Evolutionary conservation across 2,888 invertebrate species (phyloP).

Genomic region (Hypomecis punctinalis): DNA sequence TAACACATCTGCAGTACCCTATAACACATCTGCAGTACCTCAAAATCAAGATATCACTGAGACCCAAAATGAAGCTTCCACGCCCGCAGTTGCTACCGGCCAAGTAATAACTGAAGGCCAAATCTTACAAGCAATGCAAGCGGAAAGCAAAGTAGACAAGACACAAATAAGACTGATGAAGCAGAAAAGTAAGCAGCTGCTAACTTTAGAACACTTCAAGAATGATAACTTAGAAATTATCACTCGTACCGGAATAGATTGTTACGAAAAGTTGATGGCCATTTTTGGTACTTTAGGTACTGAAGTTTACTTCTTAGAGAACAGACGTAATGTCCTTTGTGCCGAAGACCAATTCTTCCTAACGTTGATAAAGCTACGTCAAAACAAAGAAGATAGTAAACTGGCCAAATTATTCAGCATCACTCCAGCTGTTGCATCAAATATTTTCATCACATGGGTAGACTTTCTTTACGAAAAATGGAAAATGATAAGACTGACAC

Average conservation of each 20-base stretch:
- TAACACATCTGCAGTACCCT: background rate
- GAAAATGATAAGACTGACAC: background rate
- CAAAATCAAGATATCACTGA: conserved; percentile 3
- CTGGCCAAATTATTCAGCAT: conserved; percentile 3
- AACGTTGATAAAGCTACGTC: conserved; percentile 4
- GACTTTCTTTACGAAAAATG: conserved; percentile 11
- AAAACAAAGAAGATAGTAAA: background rate
- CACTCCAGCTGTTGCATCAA: background rate
- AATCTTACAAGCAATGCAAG: conserved; percentile 8
- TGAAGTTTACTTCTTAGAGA: conserved; percentile 6
- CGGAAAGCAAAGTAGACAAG: background rate
- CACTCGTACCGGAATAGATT: background rate
- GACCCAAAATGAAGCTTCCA: background rate
- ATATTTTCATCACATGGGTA: conserved; percentile 9
- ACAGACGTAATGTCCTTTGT: conserved; percentile 4
- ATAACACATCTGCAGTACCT: background rate
- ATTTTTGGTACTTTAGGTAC: background rate
- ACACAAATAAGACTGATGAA: conserved; percentile 1
- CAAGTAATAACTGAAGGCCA: conserved; percentile 1
- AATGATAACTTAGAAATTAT: background rate
- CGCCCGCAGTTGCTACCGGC: background rate
- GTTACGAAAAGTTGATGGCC: background rate
- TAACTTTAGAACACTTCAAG: background rate
- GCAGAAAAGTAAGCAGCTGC: conserved; percentile 2
- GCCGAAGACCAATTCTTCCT: conserved; percentile 9